A percentile compares a stretch with the other conserved stretches of the same genome.
These are phyloP conservation scores for Acronicta aceris DNA, from an alignment of 2,888 invertebrate genomes.

Conservation along the genomic window DNA sequence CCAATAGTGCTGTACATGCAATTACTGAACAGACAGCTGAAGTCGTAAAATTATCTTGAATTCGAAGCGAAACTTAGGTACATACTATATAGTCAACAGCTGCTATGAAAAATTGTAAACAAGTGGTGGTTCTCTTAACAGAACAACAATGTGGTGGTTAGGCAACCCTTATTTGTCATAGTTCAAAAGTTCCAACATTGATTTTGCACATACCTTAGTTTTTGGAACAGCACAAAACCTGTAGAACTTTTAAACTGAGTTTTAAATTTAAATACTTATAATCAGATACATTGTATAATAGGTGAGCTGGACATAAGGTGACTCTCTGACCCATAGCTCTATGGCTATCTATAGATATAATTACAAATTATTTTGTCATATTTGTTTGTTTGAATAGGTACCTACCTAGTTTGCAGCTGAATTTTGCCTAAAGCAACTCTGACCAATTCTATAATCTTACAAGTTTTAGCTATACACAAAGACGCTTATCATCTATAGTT, in stretches of 20 bases:
- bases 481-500: too few relatives aligned
- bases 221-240: conserved; percentile 15
- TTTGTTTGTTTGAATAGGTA: too few relatives aligned
- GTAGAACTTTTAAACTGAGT: neutral
- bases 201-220: conserved; percentile 20
- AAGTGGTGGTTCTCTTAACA: conserved; percentile 32
- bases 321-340: too few relatives aligned
- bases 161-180: conserved; percentile 32
- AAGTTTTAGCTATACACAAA: too few relatives aligned
- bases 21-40: conserved; percentile 16
- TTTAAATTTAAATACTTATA: neutral
- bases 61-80: conserved; percentile 11
- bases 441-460: too few relatives aligned
- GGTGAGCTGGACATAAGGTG: too few relatives aligned
- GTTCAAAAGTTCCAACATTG: conserved; percentile 35
- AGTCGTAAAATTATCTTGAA: conserved; percentile 15
- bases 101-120: conserved; percentile 28
- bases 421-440: too few relatives aligned
- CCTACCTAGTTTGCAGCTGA: too few relatives aligned
- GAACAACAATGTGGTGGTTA: conserved; percentile 23
- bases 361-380: too few relatives aligned
- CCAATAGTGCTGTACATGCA: conserved; percentile 19
- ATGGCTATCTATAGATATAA: too few relatives aligned
- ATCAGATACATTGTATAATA: too few relatives aligned
- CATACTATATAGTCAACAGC: conserved; percentile 16